Evolutionary conservation across 2,113 vertebrate genomes (phyloP).

Genomic region (Lonchura striata): DNA sequence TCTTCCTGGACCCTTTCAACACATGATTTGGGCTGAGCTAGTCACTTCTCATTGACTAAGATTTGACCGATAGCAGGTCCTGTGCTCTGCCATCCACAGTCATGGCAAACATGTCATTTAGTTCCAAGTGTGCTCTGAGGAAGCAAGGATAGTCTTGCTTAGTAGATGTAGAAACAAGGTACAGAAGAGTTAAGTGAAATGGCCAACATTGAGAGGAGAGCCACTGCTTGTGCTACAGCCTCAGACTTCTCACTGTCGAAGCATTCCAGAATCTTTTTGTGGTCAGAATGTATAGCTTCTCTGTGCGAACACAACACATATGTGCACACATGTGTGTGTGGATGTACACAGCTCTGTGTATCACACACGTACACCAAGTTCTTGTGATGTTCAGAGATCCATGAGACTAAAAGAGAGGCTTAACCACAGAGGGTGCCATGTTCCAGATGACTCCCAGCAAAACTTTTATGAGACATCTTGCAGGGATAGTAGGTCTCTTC

Average conservation of each 20-base stretch:
- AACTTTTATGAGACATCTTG: neutral
- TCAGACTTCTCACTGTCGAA: neutral
- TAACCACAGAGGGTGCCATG: neutral
- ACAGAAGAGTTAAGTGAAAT: neutral
- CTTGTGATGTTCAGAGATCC: neutral
- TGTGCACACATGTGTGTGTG: neutral
- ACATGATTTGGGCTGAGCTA: neutral
- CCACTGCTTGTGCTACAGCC: accelerated
- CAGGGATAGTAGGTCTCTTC: neutral
- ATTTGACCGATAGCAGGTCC: neutral
- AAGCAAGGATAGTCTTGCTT: neutral
- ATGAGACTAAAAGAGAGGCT: neutral
- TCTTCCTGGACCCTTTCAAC: neutral
- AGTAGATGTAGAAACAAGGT: neutral
- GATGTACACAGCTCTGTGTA: neutral
- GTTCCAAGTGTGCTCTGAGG: neutral
- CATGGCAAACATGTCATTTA: accelerated
- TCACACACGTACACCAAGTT: neutral
- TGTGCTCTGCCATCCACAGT: neutral
- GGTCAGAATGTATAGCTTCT: neutral
- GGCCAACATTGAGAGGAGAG: neutral
- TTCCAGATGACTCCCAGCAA: neutral
- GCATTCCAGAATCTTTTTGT: neutral
- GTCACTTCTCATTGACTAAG: neutral
- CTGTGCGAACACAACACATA: neutral